These are phyloP conservation scores for Montipora cactus DNA, from an alignment of 64 coral and sea anemone genomes.

Conservation along the genomic window DNA sequence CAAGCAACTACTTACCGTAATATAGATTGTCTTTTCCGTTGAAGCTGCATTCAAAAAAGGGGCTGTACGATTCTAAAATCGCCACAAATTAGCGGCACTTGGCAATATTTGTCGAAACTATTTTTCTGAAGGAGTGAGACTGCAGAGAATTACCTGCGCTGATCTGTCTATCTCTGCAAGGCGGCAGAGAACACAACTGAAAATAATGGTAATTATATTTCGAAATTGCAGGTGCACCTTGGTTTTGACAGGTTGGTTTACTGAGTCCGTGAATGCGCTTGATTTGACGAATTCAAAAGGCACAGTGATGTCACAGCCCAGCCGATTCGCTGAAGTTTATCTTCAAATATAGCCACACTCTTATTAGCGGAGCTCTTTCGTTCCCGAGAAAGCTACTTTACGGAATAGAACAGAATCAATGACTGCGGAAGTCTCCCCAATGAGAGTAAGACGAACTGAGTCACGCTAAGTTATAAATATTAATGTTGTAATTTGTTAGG, in stretches of 20 bases:
- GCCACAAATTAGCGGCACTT: background rate
- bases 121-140: too few relatives aligned
- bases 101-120: too few relatives aligned
- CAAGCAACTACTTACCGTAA: background rate
- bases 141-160: background rate
- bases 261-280: background rate
- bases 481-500: background rate
- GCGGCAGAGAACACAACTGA: background rate
- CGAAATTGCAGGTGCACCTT: slow-evolving; percentile 31
- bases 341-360: too few relatives aligned
- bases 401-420: too few relatives aligned
- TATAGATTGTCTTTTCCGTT: background rate
- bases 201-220: slow-evolving; percentile 7
- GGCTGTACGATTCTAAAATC: background rate
- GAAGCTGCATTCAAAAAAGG: background rate
- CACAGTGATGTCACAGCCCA: too few relatives aligned
- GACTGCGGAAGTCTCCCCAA: too few relatives aligned
- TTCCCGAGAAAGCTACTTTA: too few relatives aligned
- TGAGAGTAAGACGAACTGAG: too few relatives aligned
- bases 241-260: background rate
- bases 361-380: too few relatives aligned
- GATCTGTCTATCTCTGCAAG: background rate
- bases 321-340: too few relatives aligned
- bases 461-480: background rate
- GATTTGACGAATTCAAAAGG: background rate